Conservation (phyloP, 2,888 invertebrate species). For the Drosophila neotestacea region DNA sequence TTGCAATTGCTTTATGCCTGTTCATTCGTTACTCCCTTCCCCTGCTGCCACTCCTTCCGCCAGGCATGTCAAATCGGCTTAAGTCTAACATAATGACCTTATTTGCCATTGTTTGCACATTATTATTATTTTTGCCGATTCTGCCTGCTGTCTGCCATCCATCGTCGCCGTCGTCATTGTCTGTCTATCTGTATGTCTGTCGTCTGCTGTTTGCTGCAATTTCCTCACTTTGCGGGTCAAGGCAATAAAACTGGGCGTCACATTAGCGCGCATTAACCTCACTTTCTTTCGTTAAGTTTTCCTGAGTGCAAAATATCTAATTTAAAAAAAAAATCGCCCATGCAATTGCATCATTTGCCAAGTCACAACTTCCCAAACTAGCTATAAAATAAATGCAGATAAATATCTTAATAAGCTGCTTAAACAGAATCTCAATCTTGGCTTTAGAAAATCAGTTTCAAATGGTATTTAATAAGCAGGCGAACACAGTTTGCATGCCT, state of each 20-base stretch:
- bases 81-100: conserved; percentile 79
- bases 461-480: conserved; percentile 57
- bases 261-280: conserved; percentile 41
- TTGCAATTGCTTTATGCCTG: conserved; percentile 69
- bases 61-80: conserved; percentile 74
- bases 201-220: conserved; percentile 49
- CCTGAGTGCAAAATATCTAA: conserved; percentile 14
- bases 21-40: conserved; percentile 23
- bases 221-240: conserved; percentile 75
- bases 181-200: not conserved
- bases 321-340: not conserved
- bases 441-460: conserved; percentile 41
- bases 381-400: conserved; percentile 14
- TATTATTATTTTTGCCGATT: conserved; percentile 69
- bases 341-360: conserved; percentile 52
- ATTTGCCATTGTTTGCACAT: conserved; percentile 79
- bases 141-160: conserved; percentile 38
- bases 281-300: conserved; percentile 47
- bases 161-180: not conserved
- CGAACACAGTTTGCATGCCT: conserved; percentile 50
- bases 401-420: conserved; percentile 35
- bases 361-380: conserved; percentile 23
- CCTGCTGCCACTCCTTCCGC: conserved; percentile 4
- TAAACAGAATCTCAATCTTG: conserved; percentile 44
- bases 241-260: conserved; percentile 66